Base-by-base conservation (phyloP, 2,797 vertebrate species). In the Lophura swinhoii region DNA sequence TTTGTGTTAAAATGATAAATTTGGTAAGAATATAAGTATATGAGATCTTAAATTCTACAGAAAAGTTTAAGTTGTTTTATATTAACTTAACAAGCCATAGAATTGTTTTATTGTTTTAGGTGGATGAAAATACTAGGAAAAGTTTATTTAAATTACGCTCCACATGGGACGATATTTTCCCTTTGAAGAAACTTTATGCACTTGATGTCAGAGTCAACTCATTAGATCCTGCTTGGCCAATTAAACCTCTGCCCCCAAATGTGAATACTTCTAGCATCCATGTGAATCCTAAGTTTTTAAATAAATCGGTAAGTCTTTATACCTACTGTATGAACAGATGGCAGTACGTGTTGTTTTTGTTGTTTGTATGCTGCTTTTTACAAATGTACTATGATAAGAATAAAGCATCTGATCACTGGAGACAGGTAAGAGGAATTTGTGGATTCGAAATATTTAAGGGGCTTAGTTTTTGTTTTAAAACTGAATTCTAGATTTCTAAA, bases 91-190 rank as follows among this genome's bases (percentile, higher is more conserved):
- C 98, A 98, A 98, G 98, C 97, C 97, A 94, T 98, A 98, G 97
- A 97, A 97, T 98, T 98, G 95, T 98, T 98, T 96, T 99, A 97
- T 98, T 98, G 97, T 98, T 98, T 97, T 98, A 99, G 99, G 99
- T 99, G 98, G 99, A 99, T 97, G 99, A 99, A 97, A 99, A 98
- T 98, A 99, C 98, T 97, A 98, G 99, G 96, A 99, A 99, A 98
- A 99, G 98, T 98, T 98, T 99, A 97, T 99, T 99, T 98, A 99
- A 99, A 96, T 98, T 99, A 91, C 98, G 99, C 78, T 99, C 99
- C 31, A 99, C 99, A 44, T 99, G 99, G 99, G 99, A 99, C 94
- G 99, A 99, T 21, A 99, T 99, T 96, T 99, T 99, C 93, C 98
- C 99, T 37, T 98, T 99, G 96, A 99, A 99, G 98, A 99, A 99